These are phyloP conservation scores for Diploptera punctata DNA, from an alignment of 2,888 invertebrate species.

Conservation along the genomic window DNA sequence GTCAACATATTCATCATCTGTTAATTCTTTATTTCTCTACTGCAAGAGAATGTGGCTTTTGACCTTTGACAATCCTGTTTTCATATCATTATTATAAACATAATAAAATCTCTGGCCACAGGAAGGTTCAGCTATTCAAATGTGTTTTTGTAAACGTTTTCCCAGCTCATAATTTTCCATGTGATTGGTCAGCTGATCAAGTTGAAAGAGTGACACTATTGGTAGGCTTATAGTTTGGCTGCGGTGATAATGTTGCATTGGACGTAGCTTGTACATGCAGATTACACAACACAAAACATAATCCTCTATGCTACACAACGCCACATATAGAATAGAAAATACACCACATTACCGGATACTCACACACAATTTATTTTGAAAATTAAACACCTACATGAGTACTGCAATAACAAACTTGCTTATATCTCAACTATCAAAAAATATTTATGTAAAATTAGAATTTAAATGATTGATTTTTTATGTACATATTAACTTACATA, in stretches of 20 bases:
- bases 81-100: background rate
- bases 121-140: background rate
- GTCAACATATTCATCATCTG: too few relatives aligned
- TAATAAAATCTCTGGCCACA: background rate
- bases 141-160: background rate
- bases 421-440: too few relatives aligned
- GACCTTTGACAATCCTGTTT: too few relatives aligned
- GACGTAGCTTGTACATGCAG: background rate
- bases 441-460: too few relatives aligned
- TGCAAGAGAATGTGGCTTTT: too few relatives aligned
- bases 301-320: slow-evolving; percentile 12
- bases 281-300: slow-evolving; percentile 18
- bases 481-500: too few relatives aligned
- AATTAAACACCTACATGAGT: background rate
- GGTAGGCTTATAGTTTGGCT: background rate
- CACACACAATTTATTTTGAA: slow-evolving; percentile 14
- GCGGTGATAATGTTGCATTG: background rate
- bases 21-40: too few relatives aligned
- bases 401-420: too few relatives aligned
- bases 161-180: slow-evolving; percentile 13
- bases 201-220: background rate
- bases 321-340: background rate
- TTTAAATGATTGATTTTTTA: too few relatives aligned
- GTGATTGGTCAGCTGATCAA: background rate
- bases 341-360: background rate